A percentile compares a stretch with the other conserved stretches of the same genome.
phyloP scores from a whole-genome alignment of 2,113 vertebrate genomes.

The Pelusios castaneus region DNA sequence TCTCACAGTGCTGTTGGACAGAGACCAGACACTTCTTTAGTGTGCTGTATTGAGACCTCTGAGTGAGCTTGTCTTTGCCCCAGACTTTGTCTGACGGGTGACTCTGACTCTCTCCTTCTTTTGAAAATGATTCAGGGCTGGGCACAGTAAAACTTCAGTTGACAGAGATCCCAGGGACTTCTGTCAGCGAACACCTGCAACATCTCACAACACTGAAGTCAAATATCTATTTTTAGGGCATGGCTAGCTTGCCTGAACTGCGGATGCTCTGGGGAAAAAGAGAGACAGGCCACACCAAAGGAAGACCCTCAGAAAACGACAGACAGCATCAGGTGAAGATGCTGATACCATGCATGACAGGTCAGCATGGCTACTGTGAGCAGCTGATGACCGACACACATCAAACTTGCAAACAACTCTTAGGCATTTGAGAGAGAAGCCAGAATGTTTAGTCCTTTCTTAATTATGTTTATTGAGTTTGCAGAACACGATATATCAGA shows the following conservation, averaged over 20 bases:
- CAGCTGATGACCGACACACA: not conserved
- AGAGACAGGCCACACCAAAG: not conserved
- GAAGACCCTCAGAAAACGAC: not conserved
- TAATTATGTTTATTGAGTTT: not conserved
- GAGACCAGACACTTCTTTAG: not conserved
- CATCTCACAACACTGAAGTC: not conserved
- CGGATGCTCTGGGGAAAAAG: not conserved
- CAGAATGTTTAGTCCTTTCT: not conserved
- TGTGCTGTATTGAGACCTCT: not conserved
- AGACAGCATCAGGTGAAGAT: not conserved
- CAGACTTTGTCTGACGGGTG: not conserved
- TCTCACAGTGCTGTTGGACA: not conserved
- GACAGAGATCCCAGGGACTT: not conserved
- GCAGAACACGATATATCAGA: not conserved
- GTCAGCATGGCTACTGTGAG: not conserved
- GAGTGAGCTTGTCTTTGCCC: not conserved
- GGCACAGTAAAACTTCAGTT: rapidly evolving
- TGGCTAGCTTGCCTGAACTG: not conserved
- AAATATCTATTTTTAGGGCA: not conserved
- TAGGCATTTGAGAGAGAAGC: not conserved
- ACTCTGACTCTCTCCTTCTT: not conserved
- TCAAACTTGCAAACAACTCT: rapidly evolving
- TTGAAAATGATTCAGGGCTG: not conserved
- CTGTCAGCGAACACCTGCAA: not conserved
- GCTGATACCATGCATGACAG: rapidly evolving